These are phyloP conservation scores for Macrophya alboannulata DNA, from an alignment of 2,888 invertebrate species.

Conservation along the genomic window DNA sequence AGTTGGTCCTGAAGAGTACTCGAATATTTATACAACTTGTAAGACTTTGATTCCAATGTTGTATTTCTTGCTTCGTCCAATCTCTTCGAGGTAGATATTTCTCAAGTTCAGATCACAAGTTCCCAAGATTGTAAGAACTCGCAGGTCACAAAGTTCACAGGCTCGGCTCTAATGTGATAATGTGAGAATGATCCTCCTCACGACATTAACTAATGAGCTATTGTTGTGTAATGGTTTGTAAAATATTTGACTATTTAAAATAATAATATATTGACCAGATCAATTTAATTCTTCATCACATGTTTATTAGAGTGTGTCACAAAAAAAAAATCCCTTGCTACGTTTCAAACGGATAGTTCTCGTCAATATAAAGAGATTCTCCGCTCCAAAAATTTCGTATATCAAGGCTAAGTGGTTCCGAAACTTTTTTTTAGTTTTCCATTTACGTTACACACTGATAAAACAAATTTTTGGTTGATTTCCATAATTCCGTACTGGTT, in stretches of 20 bases:
- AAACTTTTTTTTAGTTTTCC: too few species aligned
- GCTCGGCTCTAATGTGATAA: not conserved
- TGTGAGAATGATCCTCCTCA: conserved; percentile 7
- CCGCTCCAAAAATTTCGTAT: too few species aligned
- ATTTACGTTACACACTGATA: too few species aligned
- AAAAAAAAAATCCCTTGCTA: too few species aligned
- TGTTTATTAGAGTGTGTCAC: not conserved
- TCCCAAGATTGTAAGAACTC: not conserved
- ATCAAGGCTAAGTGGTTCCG: too few species aligned
- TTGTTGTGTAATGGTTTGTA: conserved; percentile 21
- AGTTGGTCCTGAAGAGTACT: not conserved
- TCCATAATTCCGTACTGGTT: too few species aligned
- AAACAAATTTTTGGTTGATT: too few species aligned
- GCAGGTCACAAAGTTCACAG: not conserved
- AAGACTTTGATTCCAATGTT: not conserved
- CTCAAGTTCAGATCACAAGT: not conserved
- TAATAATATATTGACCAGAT: not conserved
- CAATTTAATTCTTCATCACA: not conserved
- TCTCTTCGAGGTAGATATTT: not conserved
- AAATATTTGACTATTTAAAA: not conserved
- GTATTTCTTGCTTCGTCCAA: not conserved
- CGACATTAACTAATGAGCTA: not conserved
- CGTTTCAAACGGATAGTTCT: too few species aligned
- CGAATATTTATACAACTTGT: not conserved
- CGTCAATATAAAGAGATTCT: too few species aligned